Conservation (phyloP, 2,888 invertebrate genomes). For the Campoplex capitator region DNA sequence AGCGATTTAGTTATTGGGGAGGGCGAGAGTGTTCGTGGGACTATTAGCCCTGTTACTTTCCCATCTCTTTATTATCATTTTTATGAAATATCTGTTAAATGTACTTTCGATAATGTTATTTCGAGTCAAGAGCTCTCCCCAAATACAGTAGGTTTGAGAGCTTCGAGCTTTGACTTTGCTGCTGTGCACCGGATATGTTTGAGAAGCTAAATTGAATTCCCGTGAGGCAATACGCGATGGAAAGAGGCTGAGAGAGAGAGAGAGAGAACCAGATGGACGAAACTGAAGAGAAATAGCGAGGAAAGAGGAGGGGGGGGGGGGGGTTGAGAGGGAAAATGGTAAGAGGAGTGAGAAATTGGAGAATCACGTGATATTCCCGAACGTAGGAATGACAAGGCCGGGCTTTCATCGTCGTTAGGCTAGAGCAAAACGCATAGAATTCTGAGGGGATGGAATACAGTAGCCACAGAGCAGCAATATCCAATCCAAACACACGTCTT, state of each 20-base stretch:
- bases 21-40: conserved; percentile 14
- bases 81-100: neutral
- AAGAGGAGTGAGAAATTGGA: conserved; percentile 2
- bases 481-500: conserved; percentile 48
- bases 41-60: neutral
- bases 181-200: conserved; percentile 18
- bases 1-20: conserved; percentile 6
- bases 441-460: conserved; percentile 42
- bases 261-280: neutral
- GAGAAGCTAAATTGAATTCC: conserved; percentile 60
- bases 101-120: conserved; percentile 4
- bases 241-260: conserved; percentile 3
- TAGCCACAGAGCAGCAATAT: conserved; percentile 43
- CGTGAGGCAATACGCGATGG: conserved; percentile 35
- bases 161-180: conserved; percentile 41
- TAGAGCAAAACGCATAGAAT: conserved; percentile 41
- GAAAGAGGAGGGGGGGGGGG: neutral
- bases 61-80: neutral
- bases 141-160: neutral
- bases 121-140: neutral
- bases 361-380: conserved; percentile 25
- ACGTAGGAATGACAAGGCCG: conserved; percentile 48
- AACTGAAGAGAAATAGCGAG: neutral
- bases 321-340: neutral
- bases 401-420: conserved; percentile 35